phyloP scores from a whole-genome alignment of 2,797 vertebrate genomes.

The Peromyscus nudipes region DNA sequence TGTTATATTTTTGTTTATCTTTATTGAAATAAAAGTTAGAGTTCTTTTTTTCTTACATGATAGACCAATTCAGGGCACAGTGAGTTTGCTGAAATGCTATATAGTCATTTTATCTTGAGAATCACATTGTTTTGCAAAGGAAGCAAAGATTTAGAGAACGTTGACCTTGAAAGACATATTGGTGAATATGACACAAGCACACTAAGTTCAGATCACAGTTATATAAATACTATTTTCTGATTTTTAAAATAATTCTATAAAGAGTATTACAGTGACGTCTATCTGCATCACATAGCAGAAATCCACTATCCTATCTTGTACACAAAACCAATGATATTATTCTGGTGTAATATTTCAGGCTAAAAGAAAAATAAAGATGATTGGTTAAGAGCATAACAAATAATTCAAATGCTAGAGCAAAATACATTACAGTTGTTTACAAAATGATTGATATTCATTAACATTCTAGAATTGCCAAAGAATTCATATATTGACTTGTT shows the following conservation, averaged over 20 bases:
- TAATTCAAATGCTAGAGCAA: not conserved
- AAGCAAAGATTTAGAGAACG: not conserved
- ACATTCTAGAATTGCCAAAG: not conserved
- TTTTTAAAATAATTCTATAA: not conserved
- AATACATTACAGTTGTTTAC: not conserved
- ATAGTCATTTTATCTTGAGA: not conserved
- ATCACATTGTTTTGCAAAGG: not conserved
- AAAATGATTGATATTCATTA: not conserved
- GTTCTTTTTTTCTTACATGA: not conserved
- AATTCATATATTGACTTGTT: not conserved
- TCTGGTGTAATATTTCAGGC: not conserved
- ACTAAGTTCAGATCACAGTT: not conserved
- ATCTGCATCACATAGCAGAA: not conserved
- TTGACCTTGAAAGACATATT: not conserved
- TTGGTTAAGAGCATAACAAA: not conserved
- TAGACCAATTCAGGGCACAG: not conserved
- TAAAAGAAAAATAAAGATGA: not conserved
- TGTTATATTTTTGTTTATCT: not conserved
- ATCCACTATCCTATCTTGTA: not conserved
- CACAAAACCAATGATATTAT: not conserved
- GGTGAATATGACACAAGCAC: not conserved
- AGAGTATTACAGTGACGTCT: not conserved
- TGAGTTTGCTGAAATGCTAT: not conserved
- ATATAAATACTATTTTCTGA: not conserved
- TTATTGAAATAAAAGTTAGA: not conserved